Conservation (phyloP, 2,888 invertebrate species). For the Polyploca ridens region DNA sequence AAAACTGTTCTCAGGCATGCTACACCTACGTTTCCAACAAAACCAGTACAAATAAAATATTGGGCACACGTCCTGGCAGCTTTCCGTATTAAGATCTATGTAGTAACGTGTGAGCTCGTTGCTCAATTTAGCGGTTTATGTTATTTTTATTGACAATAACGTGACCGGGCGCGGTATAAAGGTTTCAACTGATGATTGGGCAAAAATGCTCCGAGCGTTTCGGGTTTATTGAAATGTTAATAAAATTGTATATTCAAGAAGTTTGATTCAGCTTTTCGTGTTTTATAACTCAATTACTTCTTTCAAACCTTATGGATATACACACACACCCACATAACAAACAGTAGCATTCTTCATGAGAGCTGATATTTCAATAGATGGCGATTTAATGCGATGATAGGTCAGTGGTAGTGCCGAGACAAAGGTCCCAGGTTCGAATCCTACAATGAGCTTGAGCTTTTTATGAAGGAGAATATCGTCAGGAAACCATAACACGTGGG, state of each 20-base stretch:
- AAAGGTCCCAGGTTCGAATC: no score
- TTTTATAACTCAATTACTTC: neutral
- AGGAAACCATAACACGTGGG: no score
- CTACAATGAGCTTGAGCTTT: no score
- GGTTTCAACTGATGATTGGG: constrained; percentile 6
- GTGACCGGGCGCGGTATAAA: neutral
- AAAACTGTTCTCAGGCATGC: constrained; percentile 1
- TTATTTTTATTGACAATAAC: constrained; percentile 10
- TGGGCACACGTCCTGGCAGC: constrained; percentile 14
- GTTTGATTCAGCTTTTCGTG: neutral
- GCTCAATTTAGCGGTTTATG: constrained; percentile 4
- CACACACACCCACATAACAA: no score
- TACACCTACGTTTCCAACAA: neutral
- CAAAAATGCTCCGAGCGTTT: neutral
- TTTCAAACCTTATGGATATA: no score
- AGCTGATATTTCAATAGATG: no score
- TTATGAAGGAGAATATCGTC: no score
- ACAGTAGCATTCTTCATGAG: no score
- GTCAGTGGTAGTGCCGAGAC: no score
- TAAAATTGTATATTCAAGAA: neutral
- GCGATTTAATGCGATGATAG: no score
- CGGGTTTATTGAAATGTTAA: neutral
- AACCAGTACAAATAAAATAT: constrained; percentile 15
- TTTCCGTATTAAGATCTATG: constrained; percentile 24
- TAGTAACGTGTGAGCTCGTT: constrained; percentile 15